Evolutionary conservation across 2,888 invertebrate species (phyloP).

Genomic region (Lymantria dispar): DNA sequence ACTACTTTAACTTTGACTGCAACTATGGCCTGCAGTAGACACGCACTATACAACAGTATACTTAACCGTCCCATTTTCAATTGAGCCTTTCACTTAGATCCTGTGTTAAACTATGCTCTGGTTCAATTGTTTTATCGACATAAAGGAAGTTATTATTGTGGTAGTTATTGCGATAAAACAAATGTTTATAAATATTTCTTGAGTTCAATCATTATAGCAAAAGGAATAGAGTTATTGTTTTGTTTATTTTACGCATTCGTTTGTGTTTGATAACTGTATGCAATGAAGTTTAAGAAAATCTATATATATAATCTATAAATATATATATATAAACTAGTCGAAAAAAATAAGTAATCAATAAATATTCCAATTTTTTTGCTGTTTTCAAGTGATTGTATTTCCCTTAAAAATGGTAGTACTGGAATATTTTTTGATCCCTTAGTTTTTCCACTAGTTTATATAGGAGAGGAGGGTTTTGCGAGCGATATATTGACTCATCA

Average conservation of each 20-base stretch:
- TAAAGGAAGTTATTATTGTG: constrained; percentile 43
- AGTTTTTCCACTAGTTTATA: too few relatives aligned
- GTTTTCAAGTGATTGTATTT: too few relatives aligned
- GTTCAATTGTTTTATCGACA: constrained; percentile 21
- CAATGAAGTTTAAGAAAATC: not conserved
- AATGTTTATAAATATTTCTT: constrained; percentile 57
- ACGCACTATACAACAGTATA: constrained; percentile 36
- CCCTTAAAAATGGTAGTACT: too few relatives aligned
- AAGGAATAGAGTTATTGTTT: constrained; percentile 21
- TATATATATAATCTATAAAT: too few relatives aligned
- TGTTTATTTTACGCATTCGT: constrained; percentile 9
- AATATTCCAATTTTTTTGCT: too few relatives aligned
- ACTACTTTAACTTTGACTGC: constrained; percentile 71
- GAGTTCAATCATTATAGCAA: constrained; percentile 29
- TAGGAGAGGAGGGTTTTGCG: too few relatives aligned
- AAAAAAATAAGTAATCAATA: too few relatives aligned
- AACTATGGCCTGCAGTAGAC: constrained; percentile 41
- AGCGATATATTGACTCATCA: too few relatives aligned
- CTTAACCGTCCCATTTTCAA: constrained; percentile 43
- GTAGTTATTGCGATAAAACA: constrained; percentile 44
- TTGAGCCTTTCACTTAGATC: constrained; percentile 12
- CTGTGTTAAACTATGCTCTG: constrained; percentile 11
- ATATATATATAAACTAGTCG: too few relatives aligned
- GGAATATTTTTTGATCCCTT: too few relatives aligned
- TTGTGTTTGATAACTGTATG: not conserved